These are phyloP conservation scores for Falco peregrinus DNA, from an alignment of 2,797 vertebrate species.

Conservation along the genomic window DNA sequence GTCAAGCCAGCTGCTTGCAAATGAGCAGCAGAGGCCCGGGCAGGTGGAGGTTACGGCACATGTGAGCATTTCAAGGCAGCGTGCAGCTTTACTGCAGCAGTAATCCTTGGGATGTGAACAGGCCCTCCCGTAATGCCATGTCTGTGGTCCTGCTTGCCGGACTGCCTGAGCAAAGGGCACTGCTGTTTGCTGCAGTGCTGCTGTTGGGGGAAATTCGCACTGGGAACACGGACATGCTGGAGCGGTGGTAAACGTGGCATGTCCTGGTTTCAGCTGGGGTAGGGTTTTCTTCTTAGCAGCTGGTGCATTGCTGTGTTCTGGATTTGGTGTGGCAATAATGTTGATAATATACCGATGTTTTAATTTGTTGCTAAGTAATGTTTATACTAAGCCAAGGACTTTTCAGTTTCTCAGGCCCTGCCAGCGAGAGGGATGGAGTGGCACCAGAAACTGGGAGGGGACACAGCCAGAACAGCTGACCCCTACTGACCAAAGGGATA, in stretches of 20 bases:
- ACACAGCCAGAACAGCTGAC: no score
- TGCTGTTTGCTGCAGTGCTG: background rate
- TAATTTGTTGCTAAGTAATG: no score
- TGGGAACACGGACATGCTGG: background rate
- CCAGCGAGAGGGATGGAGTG: no score
- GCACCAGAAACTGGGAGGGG: no score
- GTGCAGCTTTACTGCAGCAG: background rate
- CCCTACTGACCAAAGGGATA: no score
- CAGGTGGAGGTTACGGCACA: background rate
- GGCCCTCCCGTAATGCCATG: background rate
- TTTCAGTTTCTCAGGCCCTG: no score
- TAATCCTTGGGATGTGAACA: background rate
- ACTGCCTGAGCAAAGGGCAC: background rate
- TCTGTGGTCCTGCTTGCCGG: background rate
- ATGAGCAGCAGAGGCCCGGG: background rate
- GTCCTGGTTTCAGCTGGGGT: no score
- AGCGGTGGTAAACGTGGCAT: background rate
- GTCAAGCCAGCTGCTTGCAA: background rate
- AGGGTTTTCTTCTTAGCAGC: no score
- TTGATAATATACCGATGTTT: no score
- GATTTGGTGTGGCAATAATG: no score
- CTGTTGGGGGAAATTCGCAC: background rate
- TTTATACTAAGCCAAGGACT: no score
- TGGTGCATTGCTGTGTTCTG: no score
- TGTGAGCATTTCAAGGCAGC: background rate